Conservation (phyloP, 2,888 invertebrate genomes). For the Ectemnius continuus region DNA sequence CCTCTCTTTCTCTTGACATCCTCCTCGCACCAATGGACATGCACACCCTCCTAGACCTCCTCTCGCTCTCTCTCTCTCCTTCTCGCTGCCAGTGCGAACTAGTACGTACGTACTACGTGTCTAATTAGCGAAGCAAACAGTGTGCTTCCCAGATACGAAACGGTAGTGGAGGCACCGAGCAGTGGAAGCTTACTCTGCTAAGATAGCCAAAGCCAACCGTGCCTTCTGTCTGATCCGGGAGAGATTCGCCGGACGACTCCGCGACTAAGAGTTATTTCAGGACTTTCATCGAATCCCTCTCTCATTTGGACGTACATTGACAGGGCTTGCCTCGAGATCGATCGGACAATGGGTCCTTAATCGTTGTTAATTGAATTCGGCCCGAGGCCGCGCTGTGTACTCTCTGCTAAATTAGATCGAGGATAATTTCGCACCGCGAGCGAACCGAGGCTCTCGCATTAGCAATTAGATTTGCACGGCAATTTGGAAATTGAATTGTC, state of each 20-base stretch:
- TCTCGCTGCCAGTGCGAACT: conserved; percentile 11
- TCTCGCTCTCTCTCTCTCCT: neutral
- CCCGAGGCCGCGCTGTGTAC: conserved; percentile 18
- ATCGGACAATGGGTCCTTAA: conserved; percentile 32
- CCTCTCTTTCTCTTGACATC: conserved; percentile 40
- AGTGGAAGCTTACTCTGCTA: conserved; percentile 22
- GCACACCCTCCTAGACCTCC: neutral
- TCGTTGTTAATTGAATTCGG: conserved; percentile 43
- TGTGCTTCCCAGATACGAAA: conserved; percentile 67
- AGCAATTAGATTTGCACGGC: neutral
- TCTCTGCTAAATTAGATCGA: neutral
- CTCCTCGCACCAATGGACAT: conserved; percentile 8
- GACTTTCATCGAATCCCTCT: neutral
- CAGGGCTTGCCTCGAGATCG: conserved; percentile 5
- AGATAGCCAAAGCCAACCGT: conserved; percentile 26
- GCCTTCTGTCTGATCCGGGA: conserved; percentile 19
- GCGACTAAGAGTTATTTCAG: conserved; percentile 25
- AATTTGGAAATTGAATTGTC: neutral
- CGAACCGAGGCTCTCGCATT: neutral
- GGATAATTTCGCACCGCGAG: conserved; percentile 3
- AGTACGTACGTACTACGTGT: conserved; percentile 62
- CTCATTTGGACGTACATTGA: conserved; percentile 2
- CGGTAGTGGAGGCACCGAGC: conserved; percentile 35
- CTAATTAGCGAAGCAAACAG: conserved; percentile 75
- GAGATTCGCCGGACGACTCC: neutral